These are phyloP conservation scores for Uloborus plumipes DNA, from an alignment of 2,888 invertebrate species.

Conservation along the genomic window DNA sequence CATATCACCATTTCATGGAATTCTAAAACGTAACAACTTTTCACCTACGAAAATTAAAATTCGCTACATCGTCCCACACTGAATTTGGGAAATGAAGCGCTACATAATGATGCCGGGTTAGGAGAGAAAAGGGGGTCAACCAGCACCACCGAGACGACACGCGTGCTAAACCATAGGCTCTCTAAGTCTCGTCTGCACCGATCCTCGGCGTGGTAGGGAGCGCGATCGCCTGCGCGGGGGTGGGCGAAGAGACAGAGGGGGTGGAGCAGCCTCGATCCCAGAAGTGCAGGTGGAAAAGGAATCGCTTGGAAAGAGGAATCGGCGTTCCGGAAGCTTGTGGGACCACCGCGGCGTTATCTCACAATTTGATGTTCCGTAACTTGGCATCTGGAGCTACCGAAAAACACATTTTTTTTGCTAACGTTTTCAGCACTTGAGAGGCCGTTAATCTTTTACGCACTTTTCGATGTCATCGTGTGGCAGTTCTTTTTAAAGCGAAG, in stretches of 20 bases:
- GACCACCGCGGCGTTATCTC: background rate
- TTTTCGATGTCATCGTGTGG: no score
- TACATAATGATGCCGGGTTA: background rate
- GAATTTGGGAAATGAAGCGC: background rate
- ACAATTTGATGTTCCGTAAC: constrained; percentile 10
- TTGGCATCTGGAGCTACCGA: no score
- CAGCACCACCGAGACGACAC: constrained; percentile 8
- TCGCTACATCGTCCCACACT: no score
- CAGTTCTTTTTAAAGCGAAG: no score
- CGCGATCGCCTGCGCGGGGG: constrained; percentile 15
- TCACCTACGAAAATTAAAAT: no score
- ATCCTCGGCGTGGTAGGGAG: constrained; percentile 17
- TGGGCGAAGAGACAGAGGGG: background rate
- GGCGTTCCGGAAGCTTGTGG: background rate
- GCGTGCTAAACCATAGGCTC: constrained; percentile 6
- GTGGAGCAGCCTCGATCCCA: constrained; percentile 52
- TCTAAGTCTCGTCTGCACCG: constrained; percentile 19
- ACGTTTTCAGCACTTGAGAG: no score
- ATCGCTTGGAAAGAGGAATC: constrained; percentile 27
- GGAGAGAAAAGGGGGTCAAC: background rate
- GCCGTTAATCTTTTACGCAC: no score
- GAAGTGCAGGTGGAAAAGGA: constrained; percentile 49
- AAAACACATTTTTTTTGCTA: no score
- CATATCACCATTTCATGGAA: no score
- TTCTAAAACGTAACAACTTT: no score